Base-by-base conservation (phyloP, 2,113 vertebrate species). In the Catagonus wagneri region DNA sequence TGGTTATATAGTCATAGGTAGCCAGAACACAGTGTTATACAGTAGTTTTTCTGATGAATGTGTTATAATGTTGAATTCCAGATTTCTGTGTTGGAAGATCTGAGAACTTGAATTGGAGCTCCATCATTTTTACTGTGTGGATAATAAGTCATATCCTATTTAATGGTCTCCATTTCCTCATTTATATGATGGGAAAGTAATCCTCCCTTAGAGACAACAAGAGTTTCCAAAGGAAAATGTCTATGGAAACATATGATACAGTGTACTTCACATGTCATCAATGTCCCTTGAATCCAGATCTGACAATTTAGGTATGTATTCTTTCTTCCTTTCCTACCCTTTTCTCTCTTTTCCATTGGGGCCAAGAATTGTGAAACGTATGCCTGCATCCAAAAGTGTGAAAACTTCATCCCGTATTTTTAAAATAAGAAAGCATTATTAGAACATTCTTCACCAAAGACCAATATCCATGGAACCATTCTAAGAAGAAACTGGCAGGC, bases 381-480 rank as follows among this genome's bases (percentile, higher is more conserved):
- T 54, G 23, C 7, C 60, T 52, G 9, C 68, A 89, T 72, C 19
- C 65, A 78, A 81, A 95, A 68, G 3, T 89, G 7, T 58, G 27
- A 94, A 80, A 60, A 79, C 76, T 65, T 20, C 76, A 1, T 54
- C 69, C 4, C 74, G 81, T 0, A 0, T 90, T 98, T 97, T 68
- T 95, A 61, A 97, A 97, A 71, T 93, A 97, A 97, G 44, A 96
- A 97, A 92, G 92, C 95, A 86, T 96, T 93, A 68, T 66, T 92
- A 95, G 83, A 88, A 96, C 90, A 90, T 71, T 97, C 94, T 97
- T 98, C 96, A 69, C 65, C 76, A 98, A 97, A 97, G 68, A 65
- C 14, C 89, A 89, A 96, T 96, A 97, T 94, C 81, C 81, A 95
- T 44, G 86, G 83, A 96, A 97, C 86, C 90, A 88, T 89, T 98